Percentiles rank a stretch among this genome's conserved stretches.
phyloP scores from a whole-genome alignment of 2,888 invertebrate genomes.

The Odontomyia ornata region DNA sequence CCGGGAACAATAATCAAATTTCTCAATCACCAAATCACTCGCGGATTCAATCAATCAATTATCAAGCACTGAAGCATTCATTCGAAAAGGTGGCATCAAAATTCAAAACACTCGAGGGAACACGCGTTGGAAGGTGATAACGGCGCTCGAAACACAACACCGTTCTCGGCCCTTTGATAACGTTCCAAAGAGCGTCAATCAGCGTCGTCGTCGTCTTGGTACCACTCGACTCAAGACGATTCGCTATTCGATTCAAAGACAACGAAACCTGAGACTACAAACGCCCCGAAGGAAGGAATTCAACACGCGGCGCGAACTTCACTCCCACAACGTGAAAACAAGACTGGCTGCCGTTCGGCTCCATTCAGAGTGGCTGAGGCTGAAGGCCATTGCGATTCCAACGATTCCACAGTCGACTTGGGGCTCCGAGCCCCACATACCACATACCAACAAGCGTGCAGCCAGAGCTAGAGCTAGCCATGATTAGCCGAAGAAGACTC shows the following conservation, averaged over 20 bases:
- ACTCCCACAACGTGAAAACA: constrained; percentile 34
- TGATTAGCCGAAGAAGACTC: constrained; percentile 11
- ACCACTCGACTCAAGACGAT: background rate
- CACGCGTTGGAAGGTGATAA: constrained; percentile 27
- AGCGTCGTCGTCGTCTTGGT: background rate
- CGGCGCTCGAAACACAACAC: background rate
- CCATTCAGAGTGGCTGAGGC: background rate
- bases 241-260: background rate
- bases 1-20: background rate
- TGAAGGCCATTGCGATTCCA: background rate
- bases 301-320: constrained; percentile 1
- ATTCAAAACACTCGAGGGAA: constrained; percentile 16
- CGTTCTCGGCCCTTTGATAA: constrained; percentile 8
- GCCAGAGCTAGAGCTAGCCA: background rate
- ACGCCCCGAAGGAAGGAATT: background rate
- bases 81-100: background rate
- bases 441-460: background rate
- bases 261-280: background rate
- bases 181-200: background rate
- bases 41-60: constrained; percentile 24
- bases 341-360: constrained; percentile 34
- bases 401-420: background rate
- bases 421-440: background rate
- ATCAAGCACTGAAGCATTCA: background rate
- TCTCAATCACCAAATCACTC: constrained; percentile 24